Evolutionary conservation across 1,140 invertebrate species (phyloP), one percentile per base, ranked within the genome.

Genomic region (Drosophila aff.): DNA sequence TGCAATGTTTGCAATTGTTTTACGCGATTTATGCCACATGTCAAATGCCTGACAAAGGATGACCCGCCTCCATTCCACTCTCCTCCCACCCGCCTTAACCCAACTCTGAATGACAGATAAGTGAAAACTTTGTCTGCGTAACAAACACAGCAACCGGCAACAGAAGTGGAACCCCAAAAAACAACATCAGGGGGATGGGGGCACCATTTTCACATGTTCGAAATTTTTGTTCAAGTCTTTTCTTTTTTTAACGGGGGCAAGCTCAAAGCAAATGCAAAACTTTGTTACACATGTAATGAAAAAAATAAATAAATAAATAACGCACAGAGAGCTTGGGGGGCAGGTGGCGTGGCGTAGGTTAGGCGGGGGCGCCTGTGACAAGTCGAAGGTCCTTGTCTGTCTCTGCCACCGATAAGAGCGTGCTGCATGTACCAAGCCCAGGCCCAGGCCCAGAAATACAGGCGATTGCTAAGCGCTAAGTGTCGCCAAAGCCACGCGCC

Each of bases 281-380:
- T 89, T 89, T 89, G 85, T 78, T 81, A 89, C 84, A 89, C 84
- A 83, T 89, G 85, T 89, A 89, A 90, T 90, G 85, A 90, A 84
- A 89, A 87, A 90, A 89, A 89, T 81, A 89, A 87, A 87, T 89
- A 87, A 89, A 89, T 84, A 84, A 87, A 89, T 57, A 57, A 57
- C 53, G 53, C 77, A 89, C 69, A 80, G 21, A 77, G 21, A 67
- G 59, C 68, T 63, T 77, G 47, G 46, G 58, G 46, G 46, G 73
- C 49, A 28, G 46, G 43, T 36, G 52, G 26, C 28, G 13, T 16
- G 43, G 28, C 18, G 26, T 21, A 63, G 59, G 36, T 21, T 53
- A 26, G 55, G 28, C 18, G 38, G 21, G 38, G 23, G n/a, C n/a
- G 44, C 44, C 11, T 40, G 53, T 72, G 69, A 73, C 60, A 62